These are phyloP conservation scores for Lynx canadensis DNA, from an alignment of 2,113 vertebrate species.

Conservation along the genomic window DNA sequence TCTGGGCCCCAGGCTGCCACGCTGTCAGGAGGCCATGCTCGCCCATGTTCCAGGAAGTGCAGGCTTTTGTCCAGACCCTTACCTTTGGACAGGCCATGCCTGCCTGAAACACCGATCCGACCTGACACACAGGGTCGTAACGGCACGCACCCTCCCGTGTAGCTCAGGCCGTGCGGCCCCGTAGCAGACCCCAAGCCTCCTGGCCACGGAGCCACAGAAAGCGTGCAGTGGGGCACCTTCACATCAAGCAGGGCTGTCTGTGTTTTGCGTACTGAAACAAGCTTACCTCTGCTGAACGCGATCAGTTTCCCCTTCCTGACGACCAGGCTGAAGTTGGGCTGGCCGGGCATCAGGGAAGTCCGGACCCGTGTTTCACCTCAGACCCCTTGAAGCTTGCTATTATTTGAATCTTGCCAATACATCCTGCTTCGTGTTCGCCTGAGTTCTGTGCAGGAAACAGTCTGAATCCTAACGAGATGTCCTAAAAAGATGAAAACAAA, in stretches of 20 bases:
- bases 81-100: accelerated
- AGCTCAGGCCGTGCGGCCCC: accelerated
- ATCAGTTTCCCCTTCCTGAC: accelerated
- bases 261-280: accelerated
- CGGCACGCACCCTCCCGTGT: accelerated
- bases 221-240: accelerated
- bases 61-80: neutral
- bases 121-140: accelerated
- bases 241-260: accelerated
- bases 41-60: accelerated
- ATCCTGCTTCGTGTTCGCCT: accelerated
- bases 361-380: neutral
- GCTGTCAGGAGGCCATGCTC: neutral
- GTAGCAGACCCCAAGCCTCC: neutral
- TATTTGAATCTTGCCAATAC: neutral
- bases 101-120: too few relatives aligned
- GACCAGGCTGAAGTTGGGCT: neutral
- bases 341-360: neutral
- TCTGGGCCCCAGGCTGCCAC: accelerated
- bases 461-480: neutral
- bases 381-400: accelerated
- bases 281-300: neutral
- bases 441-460: neutral
- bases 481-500: neutral
- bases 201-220: neutral